phyloP scores from a whole-genome alignment of 2,888 invertebrate species.

The Cheilosia scutellata region DNA sequence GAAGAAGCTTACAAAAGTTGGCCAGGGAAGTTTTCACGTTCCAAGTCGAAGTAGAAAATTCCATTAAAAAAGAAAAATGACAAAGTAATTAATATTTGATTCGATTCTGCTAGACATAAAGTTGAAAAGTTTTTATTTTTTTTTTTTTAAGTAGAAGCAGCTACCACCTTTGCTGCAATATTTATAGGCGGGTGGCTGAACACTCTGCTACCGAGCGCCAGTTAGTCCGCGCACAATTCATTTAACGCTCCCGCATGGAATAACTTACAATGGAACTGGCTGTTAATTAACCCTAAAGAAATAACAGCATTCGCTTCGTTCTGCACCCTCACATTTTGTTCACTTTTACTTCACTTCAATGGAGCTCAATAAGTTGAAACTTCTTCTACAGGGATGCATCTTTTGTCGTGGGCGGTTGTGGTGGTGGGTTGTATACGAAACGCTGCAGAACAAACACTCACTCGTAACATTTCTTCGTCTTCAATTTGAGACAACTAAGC shows the following conservation, averaged over 20 bases:
- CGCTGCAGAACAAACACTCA: conserved; percentile 45
- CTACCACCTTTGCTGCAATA: neutral
- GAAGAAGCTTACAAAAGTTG: conserved; percentile 18
- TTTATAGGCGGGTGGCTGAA: conserved; percentile 3
- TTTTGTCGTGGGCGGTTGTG: neutral
- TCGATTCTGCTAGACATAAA: conserved; percentile 52
- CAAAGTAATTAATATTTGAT: conserved; percentile 74
- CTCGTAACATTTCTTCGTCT: conserved; percentile 58
- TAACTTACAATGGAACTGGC: conserved; percentile 53
- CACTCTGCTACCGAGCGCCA: conserved; percentile 5
- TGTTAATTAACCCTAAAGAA: conserved; percentile 71
- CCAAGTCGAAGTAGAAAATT: neutral
- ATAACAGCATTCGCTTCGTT: conserved; percentile 47
- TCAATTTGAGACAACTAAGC: conserved; percentile 69
- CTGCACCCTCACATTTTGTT: conserved; percentile 23
- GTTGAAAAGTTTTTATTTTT: conserved; percentile 46
- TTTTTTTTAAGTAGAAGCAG: conserved; percentile 7
- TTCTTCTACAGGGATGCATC: conserved; percentile 31
- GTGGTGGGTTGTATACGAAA: conserved; percentile 3
- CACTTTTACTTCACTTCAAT: conserved; percentile 52
- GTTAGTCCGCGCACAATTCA: conserved; percentile 24
- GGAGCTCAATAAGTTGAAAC: conserved; percentile 63
- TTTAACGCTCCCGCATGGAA: conserved; percentile 36
- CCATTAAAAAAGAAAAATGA: conserved; percentile 34
- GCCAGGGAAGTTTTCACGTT: neutral